phyloP scores from a whole-genome alignment of 2,113 vertebrate genomes.

The Xiphophorus hellerii region DNA sequence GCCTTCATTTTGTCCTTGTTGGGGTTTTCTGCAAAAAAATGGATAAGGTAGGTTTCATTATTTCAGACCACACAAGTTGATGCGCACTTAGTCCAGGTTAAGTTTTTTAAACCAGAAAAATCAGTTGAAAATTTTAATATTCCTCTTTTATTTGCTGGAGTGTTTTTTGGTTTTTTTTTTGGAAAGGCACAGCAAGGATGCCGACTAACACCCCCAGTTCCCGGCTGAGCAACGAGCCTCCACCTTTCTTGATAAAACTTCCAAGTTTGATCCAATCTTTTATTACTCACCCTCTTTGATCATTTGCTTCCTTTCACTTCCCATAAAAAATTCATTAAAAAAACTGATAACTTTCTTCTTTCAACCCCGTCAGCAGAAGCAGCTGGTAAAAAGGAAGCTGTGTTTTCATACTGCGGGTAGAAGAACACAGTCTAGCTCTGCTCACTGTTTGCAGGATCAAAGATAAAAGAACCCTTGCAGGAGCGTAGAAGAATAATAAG shows the following conservation, averaged over 20 bases:
- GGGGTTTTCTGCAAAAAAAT: conserved; percentile 83
- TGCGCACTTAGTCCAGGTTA: background rate
- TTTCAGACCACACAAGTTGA: background rate
- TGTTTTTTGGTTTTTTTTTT: background rate
- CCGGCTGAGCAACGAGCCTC: conserved; percentile 5
- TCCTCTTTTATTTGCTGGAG: conserved; percentile 14
- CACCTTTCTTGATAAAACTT: conserved; percentile 25
- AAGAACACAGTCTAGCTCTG: conserved; percentile 47
- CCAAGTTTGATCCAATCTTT: conserved; percentile 28
- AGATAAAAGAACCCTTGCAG: conserved; percentile 29
- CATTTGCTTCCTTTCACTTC: conserved; percentile 34
- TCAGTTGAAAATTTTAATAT: conserved; percentile 41
- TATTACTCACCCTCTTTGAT: conserved; percentile 21
- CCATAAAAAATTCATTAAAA: background rate
- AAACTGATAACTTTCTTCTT: conserved; percentile 38
- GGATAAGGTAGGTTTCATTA: conserved; percentile 19
- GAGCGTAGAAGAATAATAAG: too few species aligned
- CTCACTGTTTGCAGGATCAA: conserved; percentile 54
- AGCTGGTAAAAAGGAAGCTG: conserved; percentile 51
- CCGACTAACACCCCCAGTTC: conserved; percentile 2
- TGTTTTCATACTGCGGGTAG: conserved; percentile 48
- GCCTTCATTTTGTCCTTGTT: conserved; percentile 83
- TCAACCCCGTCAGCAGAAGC: conserved; percentile 59
- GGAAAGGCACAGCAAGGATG: background rate
- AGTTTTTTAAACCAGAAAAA: background rate